Conservation (phyloP, 2,113 vertebrate species). For the Petrocephalus microphthalmus region DNA sequence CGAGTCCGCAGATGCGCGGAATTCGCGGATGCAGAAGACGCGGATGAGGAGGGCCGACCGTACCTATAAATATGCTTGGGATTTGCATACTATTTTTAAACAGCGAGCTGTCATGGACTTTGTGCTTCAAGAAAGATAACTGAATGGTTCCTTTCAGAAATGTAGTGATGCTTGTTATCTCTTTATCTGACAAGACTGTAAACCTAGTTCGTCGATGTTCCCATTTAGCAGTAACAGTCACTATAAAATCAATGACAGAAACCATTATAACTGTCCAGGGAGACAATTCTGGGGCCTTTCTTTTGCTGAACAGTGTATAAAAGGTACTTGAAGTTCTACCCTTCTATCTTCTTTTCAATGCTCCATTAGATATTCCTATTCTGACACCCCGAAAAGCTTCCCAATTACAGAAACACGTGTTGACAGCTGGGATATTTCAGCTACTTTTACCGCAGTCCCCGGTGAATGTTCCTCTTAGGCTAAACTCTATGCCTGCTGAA, state of each 20-base stretch:
- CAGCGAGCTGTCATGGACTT: not conserved
- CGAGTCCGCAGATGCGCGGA: not conserved
- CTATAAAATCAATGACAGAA: not conserved
- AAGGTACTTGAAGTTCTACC: not conserved
- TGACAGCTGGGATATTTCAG: not conserved
- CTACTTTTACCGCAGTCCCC: not conserved
- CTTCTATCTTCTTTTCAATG: not conserved
- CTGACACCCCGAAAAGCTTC: constrained; percentile 2
- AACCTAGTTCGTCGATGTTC: not conserved
- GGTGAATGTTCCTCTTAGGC: not conserved
- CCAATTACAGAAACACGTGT: not conserved
- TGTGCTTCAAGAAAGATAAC: not conserved
- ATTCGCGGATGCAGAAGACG: not conserved
- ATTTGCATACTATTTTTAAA: not conserved
- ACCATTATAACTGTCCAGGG: not conserved
- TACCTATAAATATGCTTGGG: not conserved
- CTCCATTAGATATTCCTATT: not conserved
- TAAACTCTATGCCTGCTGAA: not conserved
- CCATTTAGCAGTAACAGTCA: not conserved
- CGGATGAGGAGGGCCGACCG: not conserved
- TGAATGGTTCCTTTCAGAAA: not conserved
- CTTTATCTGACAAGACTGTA: not conserved
- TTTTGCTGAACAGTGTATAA: not conserved
- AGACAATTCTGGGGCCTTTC: not conserved
- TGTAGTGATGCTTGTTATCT: not conserved